These are phyloP conservation scores for Chloropsis cyanopogon DNA, from an alignment of 2,113 vertebrate species.

Conservation along the genomic window DNA sequence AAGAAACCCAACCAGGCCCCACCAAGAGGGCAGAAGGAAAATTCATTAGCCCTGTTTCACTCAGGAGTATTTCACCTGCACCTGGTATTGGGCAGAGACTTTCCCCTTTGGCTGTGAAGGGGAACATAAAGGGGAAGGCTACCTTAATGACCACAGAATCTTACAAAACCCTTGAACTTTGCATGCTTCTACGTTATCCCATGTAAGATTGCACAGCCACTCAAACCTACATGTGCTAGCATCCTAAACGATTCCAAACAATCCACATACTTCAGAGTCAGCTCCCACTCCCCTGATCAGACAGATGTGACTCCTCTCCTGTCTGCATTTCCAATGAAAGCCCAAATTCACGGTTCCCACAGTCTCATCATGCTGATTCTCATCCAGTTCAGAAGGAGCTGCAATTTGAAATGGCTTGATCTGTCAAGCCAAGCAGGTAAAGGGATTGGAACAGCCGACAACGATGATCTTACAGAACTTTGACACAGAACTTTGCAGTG, in stretches of 20 bases:
- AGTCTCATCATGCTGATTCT: not conserved
- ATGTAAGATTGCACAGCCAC: not conserved
- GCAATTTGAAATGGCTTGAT: not conserved
- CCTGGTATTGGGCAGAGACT: not conserved
- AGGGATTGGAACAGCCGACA: not conserved
- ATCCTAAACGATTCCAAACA: not conserved
- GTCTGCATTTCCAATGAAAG: not conserved
- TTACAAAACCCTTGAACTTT: not conserved
- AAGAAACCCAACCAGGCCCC: not conserved
- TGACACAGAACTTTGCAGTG: not conserved
- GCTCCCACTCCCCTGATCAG: not conserved
- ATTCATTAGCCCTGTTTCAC: not conserved
- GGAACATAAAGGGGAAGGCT: not conserved
- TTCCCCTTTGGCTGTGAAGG: not conserved
- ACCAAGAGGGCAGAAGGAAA: not conserved
- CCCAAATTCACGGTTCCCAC: not conserved
- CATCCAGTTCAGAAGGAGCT: not conserved
- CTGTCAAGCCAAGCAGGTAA: not conserved
- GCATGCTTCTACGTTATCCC: not conserved
- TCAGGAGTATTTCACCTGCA: not conserved
- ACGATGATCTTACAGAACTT: not conserved
- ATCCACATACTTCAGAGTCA: not conserved
- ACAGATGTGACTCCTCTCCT: not conserved
- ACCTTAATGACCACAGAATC: not conserved
- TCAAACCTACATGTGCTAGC: not conserved